Conservation (phyloP, 2,888 invertebrate species). For the Eristalinus sepulchralis region DNA sequence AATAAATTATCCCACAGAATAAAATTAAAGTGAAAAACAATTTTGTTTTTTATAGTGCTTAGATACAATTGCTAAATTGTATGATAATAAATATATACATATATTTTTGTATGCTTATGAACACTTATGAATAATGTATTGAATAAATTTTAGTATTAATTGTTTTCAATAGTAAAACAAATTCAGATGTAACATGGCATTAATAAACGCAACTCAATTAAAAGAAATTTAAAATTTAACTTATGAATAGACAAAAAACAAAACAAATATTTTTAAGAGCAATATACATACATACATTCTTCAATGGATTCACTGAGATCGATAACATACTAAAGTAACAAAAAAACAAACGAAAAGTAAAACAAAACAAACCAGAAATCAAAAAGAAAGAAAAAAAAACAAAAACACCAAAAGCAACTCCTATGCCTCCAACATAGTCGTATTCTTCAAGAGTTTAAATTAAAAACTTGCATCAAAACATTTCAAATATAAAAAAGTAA, state of each 20-base stretch:
- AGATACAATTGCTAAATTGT: slow-evolving; percentile 58
- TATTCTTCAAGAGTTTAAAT: slow-evolving; percentile 28
- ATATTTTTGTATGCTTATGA: slow-evolving; percentile 71
- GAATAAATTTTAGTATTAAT: slow-evolving; percentile 44
- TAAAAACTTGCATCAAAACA: slow-evolving; percentile 26
- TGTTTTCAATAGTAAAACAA: slow-evolving; percentile 29
- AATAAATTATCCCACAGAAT: slow-evolving; percentile 53
- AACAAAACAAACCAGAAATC: slow-evolving; percentile 1
- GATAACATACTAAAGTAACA: slow-evolving; percentile 55
- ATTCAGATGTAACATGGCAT: slow-evolving; percentile 24
- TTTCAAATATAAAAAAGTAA: slow-evolving; percentile 17
- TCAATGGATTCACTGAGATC: slow-evolving; percentile 50
- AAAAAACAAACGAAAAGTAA: neutral
- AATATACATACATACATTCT: slow-evolving; percentile 42
- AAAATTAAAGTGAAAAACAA: slow-evolving; percentile 41
- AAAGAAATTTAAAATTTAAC: slow-evolving; percentile 59
- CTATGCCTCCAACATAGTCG: slow-evolving; percentile 41
- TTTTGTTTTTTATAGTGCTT: slow-evolving; percentile 64
- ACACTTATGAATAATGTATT: slow-evolving; percentile 59
- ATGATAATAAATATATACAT: slow-evolving; percentile 40
- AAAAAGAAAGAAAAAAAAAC: slow-evolving; percentile 12
- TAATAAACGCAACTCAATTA: slow-evolving; percentile 60
- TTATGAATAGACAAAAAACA: slow-evolving; percentile 49
- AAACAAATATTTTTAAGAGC: slow-evolving; percentile 61
- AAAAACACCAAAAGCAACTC: neutral